Percentiles rank a stretch among this genome's conserved stretches.
Evolutionary conservation across 2,113 vertebrate genomes (phyloP).

Genomic region (Peromyscus leucopus): DNA sequence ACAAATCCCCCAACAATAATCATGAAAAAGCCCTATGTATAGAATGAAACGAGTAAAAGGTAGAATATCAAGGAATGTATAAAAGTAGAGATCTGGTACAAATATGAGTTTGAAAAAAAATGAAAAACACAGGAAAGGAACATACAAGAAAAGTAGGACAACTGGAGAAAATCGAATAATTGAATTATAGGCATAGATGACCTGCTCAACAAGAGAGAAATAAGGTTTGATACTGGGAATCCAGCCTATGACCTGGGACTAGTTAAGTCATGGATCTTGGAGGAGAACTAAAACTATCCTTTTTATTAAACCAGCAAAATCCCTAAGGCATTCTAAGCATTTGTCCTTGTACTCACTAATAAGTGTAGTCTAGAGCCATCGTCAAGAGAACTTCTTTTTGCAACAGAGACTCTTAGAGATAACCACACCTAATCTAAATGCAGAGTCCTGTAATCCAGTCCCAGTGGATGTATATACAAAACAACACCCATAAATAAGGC

Average conservation of each 20-base stretch:
- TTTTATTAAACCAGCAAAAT: neutral
- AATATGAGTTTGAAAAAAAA: too few species aligned
- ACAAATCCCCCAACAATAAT: neutral
- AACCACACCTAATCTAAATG: neutral
- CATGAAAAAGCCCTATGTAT: neutral
- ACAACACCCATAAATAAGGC: neutral
- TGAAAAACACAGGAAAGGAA: too few species aligned
- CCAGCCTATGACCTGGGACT: neutral
- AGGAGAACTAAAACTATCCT: neutral
- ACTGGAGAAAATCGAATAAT: neutral
- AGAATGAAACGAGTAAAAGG: neutral
- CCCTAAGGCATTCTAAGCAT: neutral
- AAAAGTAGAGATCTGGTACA: neutral
- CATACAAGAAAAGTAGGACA: neutral
- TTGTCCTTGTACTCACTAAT: neutral
- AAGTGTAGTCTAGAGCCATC: neutral
- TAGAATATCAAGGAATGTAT: neutral
- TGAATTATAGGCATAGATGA: neutral
- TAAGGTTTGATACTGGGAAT: neutral
- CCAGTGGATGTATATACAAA: neutral
- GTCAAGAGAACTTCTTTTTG: neutral
- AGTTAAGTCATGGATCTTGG: neutral
- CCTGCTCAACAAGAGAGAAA: neutral
- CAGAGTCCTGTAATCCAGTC: neutral
- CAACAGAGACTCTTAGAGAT: neutral